Evolutionary conservation across 2,888 invertebrate genomes (phyloP).

Genomic region (Drosophila helvetica): DNA sequence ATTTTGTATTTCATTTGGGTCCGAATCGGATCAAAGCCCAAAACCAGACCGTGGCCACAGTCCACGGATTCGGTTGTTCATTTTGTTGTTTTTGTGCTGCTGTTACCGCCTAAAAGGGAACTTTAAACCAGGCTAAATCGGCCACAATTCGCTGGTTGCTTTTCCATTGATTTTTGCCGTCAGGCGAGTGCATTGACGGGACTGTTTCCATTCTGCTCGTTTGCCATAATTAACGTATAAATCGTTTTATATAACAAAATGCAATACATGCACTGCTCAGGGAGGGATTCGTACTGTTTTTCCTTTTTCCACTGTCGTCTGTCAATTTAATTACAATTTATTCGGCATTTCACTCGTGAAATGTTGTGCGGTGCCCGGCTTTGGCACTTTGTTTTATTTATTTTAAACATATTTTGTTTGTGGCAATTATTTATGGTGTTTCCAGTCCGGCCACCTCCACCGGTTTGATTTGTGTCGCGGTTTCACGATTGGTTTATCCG

Average conservation of each 20-base stretch:
- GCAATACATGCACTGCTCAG: slow-evolving; percentile 15
- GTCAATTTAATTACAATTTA: slow-evolving; percentile 76
- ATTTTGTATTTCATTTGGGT: slow-evolving; percentile 17
- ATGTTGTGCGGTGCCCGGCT: slow-evolving; percentile 61
- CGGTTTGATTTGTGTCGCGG: slow-evolving; percentile 53
- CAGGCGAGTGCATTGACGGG: slow-evolving; percentile 10
- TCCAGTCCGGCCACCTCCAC: slow-evolving; percentile 16
- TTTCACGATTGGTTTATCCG: slow-evolving; percentile 33
- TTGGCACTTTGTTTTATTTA: slow-evolving; percentile 72
- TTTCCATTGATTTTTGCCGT: slow-evolving; percentile 61
- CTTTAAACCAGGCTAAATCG: slow-evolving; percentile 48
- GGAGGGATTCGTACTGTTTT: too few relatives aligned
- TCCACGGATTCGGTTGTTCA: slow-evolving; percentile 1
- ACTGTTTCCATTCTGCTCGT: slow-evolving; percentile 26
- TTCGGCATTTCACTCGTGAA: slow-evolving; percentile 47
- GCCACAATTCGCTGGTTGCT: slow-evolving; percentile 55
- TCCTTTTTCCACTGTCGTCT: slow-evolving; percentile 42
- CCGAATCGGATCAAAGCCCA: slow-evolving; percentile 19
- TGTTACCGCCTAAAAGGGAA: too few relatives aligned
- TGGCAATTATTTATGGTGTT: slow-evolving; percentile 54
- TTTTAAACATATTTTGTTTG: slow-evolving; percentile 66
- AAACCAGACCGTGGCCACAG: slow-evolving; percentile 24
- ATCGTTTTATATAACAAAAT: slow-evolving; percentile 48
- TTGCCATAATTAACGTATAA: slow-evolving; percentile 65
- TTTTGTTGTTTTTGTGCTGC: not conserved